Evolutionary conservation across 2,888 invertebrate genomes (phyloP).

Genomic region (Netelia melanura): DNA sequence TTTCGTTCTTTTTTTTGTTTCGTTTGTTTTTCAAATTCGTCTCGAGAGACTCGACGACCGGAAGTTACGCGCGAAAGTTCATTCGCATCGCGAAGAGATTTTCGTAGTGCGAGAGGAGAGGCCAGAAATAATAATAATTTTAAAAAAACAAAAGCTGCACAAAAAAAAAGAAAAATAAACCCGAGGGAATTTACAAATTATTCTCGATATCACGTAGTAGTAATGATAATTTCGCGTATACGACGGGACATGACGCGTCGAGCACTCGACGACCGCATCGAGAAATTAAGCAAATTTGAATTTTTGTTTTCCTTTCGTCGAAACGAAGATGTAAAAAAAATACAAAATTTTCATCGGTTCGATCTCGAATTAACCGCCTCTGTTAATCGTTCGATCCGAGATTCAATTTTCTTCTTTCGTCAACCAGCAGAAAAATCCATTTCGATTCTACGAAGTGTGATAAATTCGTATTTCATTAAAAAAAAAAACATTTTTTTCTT

Average conservation of each 20-base stretch:
- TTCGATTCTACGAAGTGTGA: too few species aligned
- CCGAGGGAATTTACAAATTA: slow-evolving; percentile 20
- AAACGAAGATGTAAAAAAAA: background rate
- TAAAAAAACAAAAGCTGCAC: background rate
- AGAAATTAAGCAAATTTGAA: background rate
- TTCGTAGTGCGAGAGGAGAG: background rate
- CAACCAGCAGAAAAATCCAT: too few species aligned
- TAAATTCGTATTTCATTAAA: background rate
- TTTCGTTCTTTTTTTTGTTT: background rate
- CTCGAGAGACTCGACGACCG: background rate
- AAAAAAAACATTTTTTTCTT: slow-evolving; percentile 37
- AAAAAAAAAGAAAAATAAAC: background rate
- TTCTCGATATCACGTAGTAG: slow-evolving; percentile 17
- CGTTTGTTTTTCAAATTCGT: slow-evolving; percentile 5
- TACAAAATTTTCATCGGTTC: too few species aligned
- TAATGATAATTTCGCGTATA: slow-evolving; percentile 19
- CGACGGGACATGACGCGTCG: slow-evolving; percentile 16
- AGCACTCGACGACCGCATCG: slow-evolving; percentile 4
- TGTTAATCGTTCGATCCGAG: too few species aligned
- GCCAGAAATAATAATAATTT: background rate
- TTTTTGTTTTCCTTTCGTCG: background rate
- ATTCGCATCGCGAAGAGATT: background rate
- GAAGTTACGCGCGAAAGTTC: background rate
- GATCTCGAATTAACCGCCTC: too few species aligned
- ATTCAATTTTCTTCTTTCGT: too few species aligned